phyloP scores from a whole-genome alignment of 2,113 vertebrate species.

The Eolophus roseicapilla region DNA sequence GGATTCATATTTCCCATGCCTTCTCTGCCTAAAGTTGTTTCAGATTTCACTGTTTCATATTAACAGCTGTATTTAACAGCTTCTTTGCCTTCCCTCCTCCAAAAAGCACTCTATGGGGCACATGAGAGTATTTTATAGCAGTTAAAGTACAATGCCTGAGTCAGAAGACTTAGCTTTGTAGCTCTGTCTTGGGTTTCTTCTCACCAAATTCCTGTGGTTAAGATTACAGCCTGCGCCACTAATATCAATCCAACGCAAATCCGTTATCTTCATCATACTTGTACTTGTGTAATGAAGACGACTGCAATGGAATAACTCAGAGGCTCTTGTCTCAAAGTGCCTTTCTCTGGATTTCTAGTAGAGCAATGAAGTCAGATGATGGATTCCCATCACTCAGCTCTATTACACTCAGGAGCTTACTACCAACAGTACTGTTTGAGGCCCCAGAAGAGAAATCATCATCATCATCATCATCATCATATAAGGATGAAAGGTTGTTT shows the following conservation, averaged over 20 bases:
- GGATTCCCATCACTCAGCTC: not conserved
- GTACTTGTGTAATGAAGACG: not conserved
- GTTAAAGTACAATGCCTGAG: not conserved
- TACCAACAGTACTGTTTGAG: not conserved
- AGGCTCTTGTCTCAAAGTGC: not conserved
- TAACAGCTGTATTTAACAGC: not conserved
- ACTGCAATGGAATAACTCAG: not conserved
- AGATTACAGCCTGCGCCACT: not conserved
- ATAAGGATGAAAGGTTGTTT: not conserved
- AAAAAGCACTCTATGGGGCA: not conserved
- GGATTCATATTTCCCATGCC: not conserved
- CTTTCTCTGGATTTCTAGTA: not conserved
- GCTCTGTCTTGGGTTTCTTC: not conserved
- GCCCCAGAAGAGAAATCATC: rapidly evolving
- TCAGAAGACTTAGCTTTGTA: not conserved
- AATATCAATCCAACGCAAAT: not conserved
- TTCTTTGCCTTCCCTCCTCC: not conserved
- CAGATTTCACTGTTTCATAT: not conserved
- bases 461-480: too few species aligned
- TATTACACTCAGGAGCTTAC: not conserved
- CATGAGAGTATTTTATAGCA: not conserved
- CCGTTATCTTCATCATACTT: not conserved
- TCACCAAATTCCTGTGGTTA: not conserved
- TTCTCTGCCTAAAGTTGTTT: not conserved
- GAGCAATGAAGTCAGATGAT: not conserved